Evolutionary conservation across 1,140 invertebrate species (phyloP).

Genomic region (Ostrea denselamellosa): DNA sequence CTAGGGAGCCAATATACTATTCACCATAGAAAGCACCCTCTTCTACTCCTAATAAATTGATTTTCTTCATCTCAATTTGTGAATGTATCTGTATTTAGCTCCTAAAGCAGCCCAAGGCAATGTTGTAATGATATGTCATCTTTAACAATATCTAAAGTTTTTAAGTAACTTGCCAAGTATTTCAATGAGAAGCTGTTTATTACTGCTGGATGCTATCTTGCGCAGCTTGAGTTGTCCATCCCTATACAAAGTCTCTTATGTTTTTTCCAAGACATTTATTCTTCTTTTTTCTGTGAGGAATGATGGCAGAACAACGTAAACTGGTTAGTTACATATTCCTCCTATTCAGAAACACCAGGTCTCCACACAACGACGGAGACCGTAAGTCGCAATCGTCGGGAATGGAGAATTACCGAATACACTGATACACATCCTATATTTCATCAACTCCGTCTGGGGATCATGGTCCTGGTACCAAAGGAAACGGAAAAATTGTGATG

Average conservation of each 20-base stretch:
- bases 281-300: neutral
- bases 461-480: constrained; percentile 49
- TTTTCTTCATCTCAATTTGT: constrained; percentile 7
- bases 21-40: constrained; percentile 47
- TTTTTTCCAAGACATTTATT: constrained; percentile 2
- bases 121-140: constrained; percentile 47
- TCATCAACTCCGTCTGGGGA: constrained; percentile 5
- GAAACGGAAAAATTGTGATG: constrained; percentile 49
- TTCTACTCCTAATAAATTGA: constrained; percentile 33
- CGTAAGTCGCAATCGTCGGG: constrained; percentile 51
- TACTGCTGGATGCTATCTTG: constrained; percentile 32
- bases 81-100: constrained; percentile 47
- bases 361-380: constrained; percentile 7
- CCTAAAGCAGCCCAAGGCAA: constrained; percentile 46
- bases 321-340: constrained; percentile 4
- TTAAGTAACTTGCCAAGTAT: neutral
- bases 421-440: constrained; percentile 50
- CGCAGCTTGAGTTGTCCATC: constrained; percentile 31
- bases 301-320: constrained; percentile 46
- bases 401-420: constrained; percentile 54
- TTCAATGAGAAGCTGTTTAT: neutral
- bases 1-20: constrained; percentile 46
- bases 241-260: neutral
- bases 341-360: neutral
- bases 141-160: constrained; percentile 20